Conservation (phyloP, 2,113 vertebrate species). For the Nerophis ophidion region DNA sequence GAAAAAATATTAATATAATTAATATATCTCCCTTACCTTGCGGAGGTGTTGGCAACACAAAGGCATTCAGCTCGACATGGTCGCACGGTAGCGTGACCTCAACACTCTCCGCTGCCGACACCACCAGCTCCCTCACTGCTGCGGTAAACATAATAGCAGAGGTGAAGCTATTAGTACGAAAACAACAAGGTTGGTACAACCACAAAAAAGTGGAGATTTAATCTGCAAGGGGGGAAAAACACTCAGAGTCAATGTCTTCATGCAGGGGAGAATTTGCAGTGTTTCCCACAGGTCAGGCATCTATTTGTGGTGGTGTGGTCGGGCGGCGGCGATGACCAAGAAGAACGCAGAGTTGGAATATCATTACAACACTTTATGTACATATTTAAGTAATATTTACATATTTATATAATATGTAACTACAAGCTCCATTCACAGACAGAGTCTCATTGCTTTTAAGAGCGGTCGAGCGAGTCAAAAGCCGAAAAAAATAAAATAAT, state of each 20-base stretch:
- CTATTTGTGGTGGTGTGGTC: no score
- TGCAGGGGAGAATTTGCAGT: no score
- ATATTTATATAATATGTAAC: no score
- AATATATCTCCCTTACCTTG: constrained; percentile 64
- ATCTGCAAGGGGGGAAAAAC: not conserved
- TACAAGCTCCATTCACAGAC: no score
- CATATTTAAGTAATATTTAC: no score
- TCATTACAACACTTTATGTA: no score
- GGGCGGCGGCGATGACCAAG: no score
- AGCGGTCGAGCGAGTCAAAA: no score
- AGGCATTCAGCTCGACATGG: constrained; percentile 88
- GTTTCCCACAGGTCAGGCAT: no score
- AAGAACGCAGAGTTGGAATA: no score
- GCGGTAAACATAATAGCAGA: constrained; percentile 1
- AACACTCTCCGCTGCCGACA: constrained; percentile 89
- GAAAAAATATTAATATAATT: not conserved
- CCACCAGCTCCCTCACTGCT: constrained; percentile 81
- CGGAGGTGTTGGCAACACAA: constrained; percentile 78
- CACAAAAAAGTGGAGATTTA: not conserved
- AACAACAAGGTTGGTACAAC: constrained; percentile 1
- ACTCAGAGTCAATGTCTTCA: not conserved
- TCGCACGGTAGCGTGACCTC: constrained; percentile 87
- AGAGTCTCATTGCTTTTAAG: no score
- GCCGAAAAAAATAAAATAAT: no score
- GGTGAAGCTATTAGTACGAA: not conserved